These are phyloP conservation scores for Sinohyriopsis cumingii DNA, from an alignment of 2,888 invertebrate genomes.

Conservation along the genomic window DNA sequence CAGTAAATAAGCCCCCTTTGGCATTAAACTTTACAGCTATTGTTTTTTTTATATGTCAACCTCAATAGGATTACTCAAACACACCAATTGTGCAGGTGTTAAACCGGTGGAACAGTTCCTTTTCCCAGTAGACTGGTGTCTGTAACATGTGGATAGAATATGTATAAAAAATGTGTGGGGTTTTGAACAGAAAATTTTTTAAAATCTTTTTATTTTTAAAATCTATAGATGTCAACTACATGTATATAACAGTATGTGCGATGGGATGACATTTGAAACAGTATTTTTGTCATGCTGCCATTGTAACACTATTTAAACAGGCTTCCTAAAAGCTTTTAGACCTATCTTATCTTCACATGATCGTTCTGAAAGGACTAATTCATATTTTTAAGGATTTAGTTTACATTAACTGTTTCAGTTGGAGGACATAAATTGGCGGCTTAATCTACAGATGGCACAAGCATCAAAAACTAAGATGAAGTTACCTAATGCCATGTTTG, in stretches of 20 bases:
- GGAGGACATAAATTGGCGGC: conserved; percentile 68
- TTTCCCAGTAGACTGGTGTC: too few relatives aligned
- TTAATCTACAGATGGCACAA: conserved; percentile 70
- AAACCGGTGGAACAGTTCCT: too few relatives aligned
- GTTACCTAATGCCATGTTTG: conserved; percentile 67
- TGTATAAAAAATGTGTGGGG: too few relatives aligned
- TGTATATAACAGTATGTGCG: background rate
- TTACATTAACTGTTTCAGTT: conserved; percentile 49
- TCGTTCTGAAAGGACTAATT: background rate
- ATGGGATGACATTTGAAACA: background rate
- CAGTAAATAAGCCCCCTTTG: too few relatives aligned
- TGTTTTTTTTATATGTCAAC: too few relatives aligned
- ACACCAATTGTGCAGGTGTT: too few relatives aligned
- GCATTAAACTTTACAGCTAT: too few relatives aligned
- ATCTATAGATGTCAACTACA: too few relatives aligned
- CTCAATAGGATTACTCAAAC: too few relatives aligned
- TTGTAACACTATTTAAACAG: background rate
- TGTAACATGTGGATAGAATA: too few relatives aligned
- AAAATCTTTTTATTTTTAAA: too few relatives aligned
- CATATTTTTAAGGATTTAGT: background rate
- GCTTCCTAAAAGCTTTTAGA: background rate
- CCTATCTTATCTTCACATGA: background rate
- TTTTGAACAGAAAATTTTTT: too few relatives aligned
- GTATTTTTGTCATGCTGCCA: background rate
- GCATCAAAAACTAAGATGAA: conserved; percentile 66